These are phyloP conservation scores for Zaprionus ornatus DNA, from an alignment of 1,140 invertebrate species.

Conservation along the genomic window DNA sequence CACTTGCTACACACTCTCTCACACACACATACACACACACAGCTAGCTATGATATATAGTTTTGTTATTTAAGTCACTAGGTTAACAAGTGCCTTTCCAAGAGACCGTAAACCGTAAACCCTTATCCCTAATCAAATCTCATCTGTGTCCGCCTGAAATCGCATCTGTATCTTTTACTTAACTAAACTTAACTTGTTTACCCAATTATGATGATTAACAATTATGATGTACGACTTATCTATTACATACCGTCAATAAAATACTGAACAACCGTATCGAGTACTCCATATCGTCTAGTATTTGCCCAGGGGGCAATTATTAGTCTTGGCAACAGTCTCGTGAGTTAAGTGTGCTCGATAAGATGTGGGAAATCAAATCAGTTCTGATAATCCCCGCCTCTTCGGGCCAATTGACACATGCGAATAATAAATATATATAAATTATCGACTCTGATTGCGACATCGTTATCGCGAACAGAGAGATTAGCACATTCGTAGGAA, in stretches of 20 bases:
- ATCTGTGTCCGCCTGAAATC: slow-evolving; percentile 9
- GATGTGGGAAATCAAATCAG: slow-evolving; percentile 26
- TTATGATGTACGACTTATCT: slow-evolving; percentile 3
- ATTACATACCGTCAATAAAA: slow-evolving; percentile 27
- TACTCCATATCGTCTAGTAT: slow-evolving; percentile 3
- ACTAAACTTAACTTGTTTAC: slow-evolving; percentile 35
- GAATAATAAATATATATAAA: slow-evolving; percentile 34
- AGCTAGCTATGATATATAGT: slow-evolving; percentile 12
- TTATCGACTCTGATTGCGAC: slow-evolving; percentile 1
- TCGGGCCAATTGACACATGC: slow-evolving; percentile 8
- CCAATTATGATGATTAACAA: slow-evolving; percentile 9
- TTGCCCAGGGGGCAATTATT: background rate
- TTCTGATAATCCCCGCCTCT: slow-evolving; percentile 22
- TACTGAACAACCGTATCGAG: slow-evolving; percentile 7
- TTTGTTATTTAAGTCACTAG: slow-evolving; percentile 71
- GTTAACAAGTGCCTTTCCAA: slow-evolving; percentile 66
- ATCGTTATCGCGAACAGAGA: background rate
- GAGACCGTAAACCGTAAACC: no score
- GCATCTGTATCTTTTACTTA: slow-evolving; percentile 38
- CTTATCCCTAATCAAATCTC: slow-evolving; percentile 9
- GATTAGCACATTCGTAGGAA: slow-evolving; percentile 26
- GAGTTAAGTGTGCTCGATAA: slow-evolving; percentile 21
- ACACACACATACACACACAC: slow-evolving; percentile 22
- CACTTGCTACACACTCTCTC: background rate
- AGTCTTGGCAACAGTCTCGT: slow-evolving; percentile 20